A percentile compares a stretch with the other conserved stretches of the same genome.
phyloP scores from a whole-genome alignment of 2,113 vertebrate species.

The Miniopterus natalensis region DNA sequence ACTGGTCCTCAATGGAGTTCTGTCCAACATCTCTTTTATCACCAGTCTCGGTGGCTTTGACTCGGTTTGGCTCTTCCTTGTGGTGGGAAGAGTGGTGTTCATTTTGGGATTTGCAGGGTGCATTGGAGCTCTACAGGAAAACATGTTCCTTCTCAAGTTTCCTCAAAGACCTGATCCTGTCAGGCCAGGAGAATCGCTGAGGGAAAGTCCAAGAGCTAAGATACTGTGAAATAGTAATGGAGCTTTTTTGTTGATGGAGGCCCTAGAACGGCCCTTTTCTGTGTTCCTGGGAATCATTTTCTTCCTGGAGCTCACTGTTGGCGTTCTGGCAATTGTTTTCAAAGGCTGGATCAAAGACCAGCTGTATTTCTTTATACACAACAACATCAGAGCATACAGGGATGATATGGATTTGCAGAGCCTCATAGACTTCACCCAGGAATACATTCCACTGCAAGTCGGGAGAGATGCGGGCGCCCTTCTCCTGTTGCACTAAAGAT shows the following conservation, averaged over 20 bases:
- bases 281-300: slow-evolving; percentile 99
- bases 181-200: neutral
- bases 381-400: slow-evolving; percentile 98
- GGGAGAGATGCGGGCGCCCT: no score
- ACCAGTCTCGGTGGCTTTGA: slow-evolving; percentile 98
- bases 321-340: slow-evolving; percentile 98
- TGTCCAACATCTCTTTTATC: slow-evolving; percentile 99
- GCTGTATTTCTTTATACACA: slow-evolving; percentile 99
- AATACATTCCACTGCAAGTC: slow-evolving; percentile 86
- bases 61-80: slow-evolving; percentile 98
- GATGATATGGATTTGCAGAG: slow-evolving; percentile 99
- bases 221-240: accelerated
- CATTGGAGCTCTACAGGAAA: slow-evolving; percentile 97
- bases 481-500: no score
- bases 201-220: neutral
- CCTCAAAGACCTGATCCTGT: neutral
- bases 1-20: slow-evolving; percentile 88
- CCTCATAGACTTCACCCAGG: slow-evolving; percentile 99
- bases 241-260: neutral
- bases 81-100: slow-evolving; percentile 99
- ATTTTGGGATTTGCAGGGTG: slow-evolving; percentile 98
- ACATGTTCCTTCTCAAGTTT: slow-evolving; percentile 98
- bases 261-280: slow-evolving; percentile 88
- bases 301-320: slow-evolving; percentile 98
- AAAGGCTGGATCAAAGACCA: slow-evolving; percentile 99